Conservation (phyloP, 2,888 invertebrate genomes). For the Girardia tigrina region DNA sequence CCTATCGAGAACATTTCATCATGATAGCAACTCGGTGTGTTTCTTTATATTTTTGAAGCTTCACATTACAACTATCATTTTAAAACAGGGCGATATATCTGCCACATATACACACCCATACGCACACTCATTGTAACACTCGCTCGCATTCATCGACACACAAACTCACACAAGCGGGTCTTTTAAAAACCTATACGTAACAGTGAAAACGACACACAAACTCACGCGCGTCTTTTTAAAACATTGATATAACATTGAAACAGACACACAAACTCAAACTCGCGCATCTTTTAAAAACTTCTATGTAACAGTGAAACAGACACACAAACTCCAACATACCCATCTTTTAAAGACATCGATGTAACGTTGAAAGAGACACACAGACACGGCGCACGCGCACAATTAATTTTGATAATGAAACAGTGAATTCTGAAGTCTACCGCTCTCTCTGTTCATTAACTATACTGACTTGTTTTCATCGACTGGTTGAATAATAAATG, state of each 20-base stretch:
- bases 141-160: no score
- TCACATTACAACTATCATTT: conserved; percentile 19
- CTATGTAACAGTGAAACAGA: background rate
- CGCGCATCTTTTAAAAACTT: no score
- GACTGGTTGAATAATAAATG: conserved; percentile 23
- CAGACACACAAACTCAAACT: no score
- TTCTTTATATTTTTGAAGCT: conserved; percentile 23
- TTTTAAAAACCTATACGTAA: background rate
- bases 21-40: conserved; percentile 17
- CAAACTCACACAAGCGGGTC: no score
- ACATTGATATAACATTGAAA: background rate
- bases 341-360: background rate
- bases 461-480: conserved; percentile 20
- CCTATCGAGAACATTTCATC: conserved; percentile 23
- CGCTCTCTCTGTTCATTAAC: conserved; percentile 8
- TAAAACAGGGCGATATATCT: conserved; percentile 1
- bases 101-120: background rate
- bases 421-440: conserved; percentile 23
- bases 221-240: background rate
- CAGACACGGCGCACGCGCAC: background rate
- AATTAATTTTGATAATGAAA: conserved; percentile 18
- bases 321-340: no score
- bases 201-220: background rate
- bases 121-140: no score
- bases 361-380: background rate